These are phyloP conservation scores for Ahaetulla prasina DNA, from an alignment of 2,113 vertebrate species.

Conservation along the genomic window DNA sequence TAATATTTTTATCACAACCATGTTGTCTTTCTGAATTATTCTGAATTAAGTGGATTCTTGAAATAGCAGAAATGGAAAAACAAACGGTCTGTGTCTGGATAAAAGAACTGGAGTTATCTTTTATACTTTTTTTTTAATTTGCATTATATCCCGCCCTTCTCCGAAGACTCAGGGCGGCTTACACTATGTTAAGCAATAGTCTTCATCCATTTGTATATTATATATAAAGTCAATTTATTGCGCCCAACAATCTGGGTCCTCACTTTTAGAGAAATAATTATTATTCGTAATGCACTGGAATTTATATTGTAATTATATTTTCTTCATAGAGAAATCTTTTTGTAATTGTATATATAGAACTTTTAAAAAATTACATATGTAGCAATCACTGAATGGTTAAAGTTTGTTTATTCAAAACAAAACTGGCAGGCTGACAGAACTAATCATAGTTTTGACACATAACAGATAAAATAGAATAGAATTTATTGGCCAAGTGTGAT, in stretches of 20 bases:
- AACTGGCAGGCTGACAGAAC: not conserved
- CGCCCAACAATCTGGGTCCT: no score
- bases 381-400: not conserved
- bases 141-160: no score
- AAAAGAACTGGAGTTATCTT: not conserved
- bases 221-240: no score
- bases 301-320: not conserved
- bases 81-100: not conserved
- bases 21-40: not conserved
- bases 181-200: no score
- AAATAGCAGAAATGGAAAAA: not conserved
- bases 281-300: not conserved
- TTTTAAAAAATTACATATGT: not conserved
- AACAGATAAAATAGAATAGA: no score
- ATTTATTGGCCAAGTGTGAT: no score
- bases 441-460: not conserved
- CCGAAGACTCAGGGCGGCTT: no score
- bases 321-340: not conserved
- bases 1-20: not conserved
- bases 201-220: no score
- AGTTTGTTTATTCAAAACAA: not conserved
- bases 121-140: no score
- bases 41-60: not conserved
- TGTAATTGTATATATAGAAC: not conserved
- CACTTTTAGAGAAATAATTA: not conserved